phyloP scores from a whole-genome alignment of 2,888 invertebrate genomes.

The Noctuana brunneofusca region DNA sequence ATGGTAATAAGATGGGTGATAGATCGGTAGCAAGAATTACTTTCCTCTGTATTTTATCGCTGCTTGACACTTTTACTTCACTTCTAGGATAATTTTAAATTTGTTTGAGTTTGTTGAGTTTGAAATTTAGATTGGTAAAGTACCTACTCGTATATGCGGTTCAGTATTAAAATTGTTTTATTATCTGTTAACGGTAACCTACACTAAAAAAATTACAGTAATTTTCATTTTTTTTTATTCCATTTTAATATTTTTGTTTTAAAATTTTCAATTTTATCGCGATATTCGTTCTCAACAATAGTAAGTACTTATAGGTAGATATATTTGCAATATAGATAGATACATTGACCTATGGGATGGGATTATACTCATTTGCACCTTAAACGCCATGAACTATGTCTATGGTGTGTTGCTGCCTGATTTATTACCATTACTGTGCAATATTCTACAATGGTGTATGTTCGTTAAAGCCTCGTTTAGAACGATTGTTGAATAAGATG shows the following conservation, averaged over 20 bases:
- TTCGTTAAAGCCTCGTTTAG: slow-evolving; percentile 21
- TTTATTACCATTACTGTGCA: slow-evolving; percentile 31
- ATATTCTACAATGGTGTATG: slow-evolving; percentile 22
- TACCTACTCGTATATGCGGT: too few species aligned
- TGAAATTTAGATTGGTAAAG: too few species aligned
- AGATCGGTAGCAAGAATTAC: slow-evolving; percentile 29
- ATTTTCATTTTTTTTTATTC: too few species aligned
- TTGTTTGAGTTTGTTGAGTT: too few species aligned
- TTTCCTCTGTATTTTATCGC: slow-evolving; percentile 22
- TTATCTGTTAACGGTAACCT: too few species aligned
- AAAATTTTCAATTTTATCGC: too few species aligned
- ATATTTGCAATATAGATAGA: background rate
- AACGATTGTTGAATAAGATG: slow-evolving; percentile 22
- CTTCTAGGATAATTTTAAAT: background rate
- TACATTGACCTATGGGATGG: background rate
- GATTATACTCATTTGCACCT: slow-evolving; percentile 2
- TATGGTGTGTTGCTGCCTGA: slow-evolving; percentile 19
- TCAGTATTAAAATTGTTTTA: too few species aligned
- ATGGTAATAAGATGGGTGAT: slow-evolving; percentile 46
- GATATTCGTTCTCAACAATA: too few species aligned
- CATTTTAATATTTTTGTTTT: too few species aligned
- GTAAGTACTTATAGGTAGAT: too few species aligned
- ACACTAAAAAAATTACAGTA: too few species aligned
- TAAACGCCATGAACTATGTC: slow-evolving; percentile 19
- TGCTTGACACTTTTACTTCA: slow-evolving; percentile 19